Base-by-base conservation (phyloP, 2,888 invertebrate species). In the Hyles lineata region DNA sequence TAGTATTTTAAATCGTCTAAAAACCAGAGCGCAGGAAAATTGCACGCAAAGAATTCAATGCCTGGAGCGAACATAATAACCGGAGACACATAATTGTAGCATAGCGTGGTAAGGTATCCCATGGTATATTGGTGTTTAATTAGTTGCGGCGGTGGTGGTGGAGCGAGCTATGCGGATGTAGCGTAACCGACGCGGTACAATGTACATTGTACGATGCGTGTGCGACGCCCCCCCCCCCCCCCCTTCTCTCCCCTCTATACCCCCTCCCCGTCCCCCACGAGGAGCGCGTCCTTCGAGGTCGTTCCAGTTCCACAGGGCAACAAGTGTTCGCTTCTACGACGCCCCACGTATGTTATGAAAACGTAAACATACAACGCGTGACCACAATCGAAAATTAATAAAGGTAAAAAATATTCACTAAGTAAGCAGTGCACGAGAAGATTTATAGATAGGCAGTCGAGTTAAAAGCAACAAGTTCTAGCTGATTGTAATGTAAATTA, bases 151-250 rank as follows among this genome's bases (percentile, higher is more conserved):
- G 29, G n/a, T n/a, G 25, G 25, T 32, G 87, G 84, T 86, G 83
- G 82, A 83, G 83, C 83, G 80, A 87, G 88, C 84, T 91, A 93
- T 93, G 93, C 93, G 93, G 93, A 93, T 92, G 89, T 91, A 86
- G 85, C 88, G 92, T 91, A 92, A 92, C 86, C 82, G 84, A 82
- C 43, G 23, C 67, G 67, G 67, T 67, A 67, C 67, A 67, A 67
- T 67, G 83, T 77, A 85, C 83, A 84, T 29, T 29, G 29, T 29
- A 29, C 29, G 29, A 83, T 83, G 80, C 89, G 89, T 52, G 70
- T 50, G 58, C 72, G 72, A 52, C 71, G 32, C 61, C 61, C 23
- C 23, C 17, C 35, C 11, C 6, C 35, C 61, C 63, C 7, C 32
- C 19, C 32, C 35, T 0, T 19, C 43, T 11, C 43, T 15, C 35